Base-by-base conservation (phyloP, 2,888 invertebrate species). In the Clanis bilineata region DNA sequence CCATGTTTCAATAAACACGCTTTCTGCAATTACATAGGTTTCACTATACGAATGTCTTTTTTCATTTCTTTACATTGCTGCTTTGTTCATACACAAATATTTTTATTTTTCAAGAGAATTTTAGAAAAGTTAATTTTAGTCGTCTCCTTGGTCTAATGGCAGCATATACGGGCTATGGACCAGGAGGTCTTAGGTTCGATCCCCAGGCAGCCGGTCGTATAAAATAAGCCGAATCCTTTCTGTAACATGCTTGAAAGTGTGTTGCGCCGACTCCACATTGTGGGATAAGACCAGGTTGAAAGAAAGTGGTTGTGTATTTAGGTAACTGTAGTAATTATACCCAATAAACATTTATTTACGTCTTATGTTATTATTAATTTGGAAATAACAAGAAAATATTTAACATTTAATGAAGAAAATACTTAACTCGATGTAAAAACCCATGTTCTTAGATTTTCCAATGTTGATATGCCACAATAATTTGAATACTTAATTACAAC, bases 401-500 rank as follows among this genome's bases (percentile, higher is more conserved):
- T 18, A 18, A 32, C 32, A 32, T 51, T 10, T 18, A 9, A 32
- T 10, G 10, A 18, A 51, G 32, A 51, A 32, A 32, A 28, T 32
- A 15, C 9, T 51, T 28, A 47, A 47, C 9, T 28, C 9, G 47
- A 51, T 18, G 18, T 18, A 32, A 28, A 18, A 51, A 32, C 5
- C 5, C 32, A 9, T 51, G 51, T 51, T 51, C 36, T 51, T 32
- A 51, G 32, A 32, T 32, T 32, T 51, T 10, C 28, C 15, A 51
- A 51, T 51, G 10, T 32, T 32, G 51, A 51, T 51, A 51, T 10
- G 51, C 28, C 18, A 32, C 28, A n/a, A 32, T 18, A 32, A 51
- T 51, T 51, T 51, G 32, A 51, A 51, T 51, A 32, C 51, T 32
- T 51, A 51, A 51, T 51, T 51, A 32, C 28, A 10, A 28, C 28